A percentile compares a stretch with the other conserved stretches of the same genome.
phyloP scores from a whole-genome alignment of 2,113 vertebrate species.

The Psettodes erumei region DNA sequence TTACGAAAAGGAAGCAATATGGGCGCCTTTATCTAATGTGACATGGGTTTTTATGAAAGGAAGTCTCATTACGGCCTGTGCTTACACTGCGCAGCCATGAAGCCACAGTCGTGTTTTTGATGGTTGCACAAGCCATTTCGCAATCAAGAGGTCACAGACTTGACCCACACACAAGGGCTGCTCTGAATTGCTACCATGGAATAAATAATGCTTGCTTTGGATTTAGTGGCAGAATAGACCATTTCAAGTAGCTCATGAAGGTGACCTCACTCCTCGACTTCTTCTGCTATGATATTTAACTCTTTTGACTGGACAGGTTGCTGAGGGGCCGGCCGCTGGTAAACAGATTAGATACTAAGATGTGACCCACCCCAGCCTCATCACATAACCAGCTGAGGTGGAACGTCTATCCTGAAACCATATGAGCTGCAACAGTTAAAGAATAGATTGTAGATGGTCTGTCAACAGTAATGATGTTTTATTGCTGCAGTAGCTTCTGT shows the following conservation, averaged over 20 bases:
- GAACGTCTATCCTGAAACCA: background rate
- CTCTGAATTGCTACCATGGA: background rate
- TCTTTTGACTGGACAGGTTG: too few relatives aligned
- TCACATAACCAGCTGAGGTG: background rate
- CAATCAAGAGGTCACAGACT: slow-evolving; percentile 32
- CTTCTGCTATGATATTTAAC: too few relatives aligned
- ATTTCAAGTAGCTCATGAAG: background rate
- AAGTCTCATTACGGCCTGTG: slow-evolving; percentile 47
- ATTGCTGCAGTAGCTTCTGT: background rate
- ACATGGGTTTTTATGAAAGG: slow-evolving; percentile 42
- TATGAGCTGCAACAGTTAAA: background rate
- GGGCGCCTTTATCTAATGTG: slow-evolving; percentile 64
- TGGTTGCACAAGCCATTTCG: slow-evolving; percentile 7
- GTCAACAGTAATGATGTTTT: background rate
- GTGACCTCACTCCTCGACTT: background rate
- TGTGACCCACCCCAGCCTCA: too few relatives aligned
- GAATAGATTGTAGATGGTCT: background rate
- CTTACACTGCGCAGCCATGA: slow-evolving; percentile 11
- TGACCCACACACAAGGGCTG: background rate
- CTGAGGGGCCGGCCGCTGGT: background rate
- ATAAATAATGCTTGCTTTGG: slow-evolving; percentile 19
- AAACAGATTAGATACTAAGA: background rate
- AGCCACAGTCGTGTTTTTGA: slow-evolving; percentile 11
- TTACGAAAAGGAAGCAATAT: slow-evolving; percentile 60
- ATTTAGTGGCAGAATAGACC: background rate